Conservation (phyloP, 2,113 vertebrate species). For the Ploceus nigricollis region DNA sequence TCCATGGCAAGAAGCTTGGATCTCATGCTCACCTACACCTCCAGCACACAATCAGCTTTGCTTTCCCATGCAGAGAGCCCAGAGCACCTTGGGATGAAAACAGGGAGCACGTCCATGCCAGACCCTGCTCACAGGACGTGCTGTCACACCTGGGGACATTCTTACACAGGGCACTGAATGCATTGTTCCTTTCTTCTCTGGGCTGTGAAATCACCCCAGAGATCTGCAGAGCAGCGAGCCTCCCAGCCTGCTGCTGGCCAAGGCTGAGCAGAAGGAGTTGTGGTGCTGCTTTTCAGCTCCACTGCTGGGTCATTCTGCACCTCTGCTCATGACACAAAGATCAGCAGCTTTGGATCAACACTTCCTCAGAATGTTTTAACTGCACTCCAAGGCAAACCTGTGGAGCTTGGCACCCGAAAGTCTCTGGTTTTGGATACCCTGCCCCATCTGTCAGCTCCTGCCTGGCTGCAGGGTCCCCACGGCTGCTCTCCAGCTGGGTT, state of each 20-base stretch:
- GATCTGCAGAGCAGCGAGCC: neutral
- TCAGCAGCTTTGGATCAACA: accelerated
- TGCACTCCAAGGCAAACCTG: neutral
- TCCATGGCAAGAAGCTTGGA: neutral
- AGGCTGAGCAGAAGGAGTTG: neutral
- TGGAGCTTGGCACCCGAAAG: neutral
- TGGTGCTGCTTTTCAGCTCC: neutral
- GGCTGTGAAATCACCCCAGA: neutral
- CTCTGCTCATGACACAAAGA: accelerated
- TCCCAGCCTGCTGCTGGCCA: neutral
- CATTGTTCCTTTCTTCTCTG: neutral
- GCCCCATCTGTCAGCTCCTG: neutral
- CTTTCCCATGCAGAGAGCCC: neutral
- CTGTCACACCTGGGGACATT: accelerated
- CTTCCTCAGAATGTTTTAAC: neutral
- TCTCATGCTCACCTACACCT: neutral
- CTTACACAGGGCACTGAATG: neutral
- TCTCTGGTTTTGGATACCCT: accelerated
- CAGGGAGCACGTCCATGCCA: neutral
- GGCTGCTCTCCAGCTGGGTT: neutral
- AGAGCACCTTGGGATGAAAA: neutral
- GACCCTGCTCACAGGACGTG: neutral
- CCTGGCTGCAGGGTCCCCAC: neutral
- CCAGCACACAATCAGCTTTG: neutral
- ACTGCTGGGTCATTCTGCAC: neutral